Evolutionary conservation across 2,113 vertebrate genomes (phyloP).

Genomic region (Phoenicopterus ruber): DNA sequence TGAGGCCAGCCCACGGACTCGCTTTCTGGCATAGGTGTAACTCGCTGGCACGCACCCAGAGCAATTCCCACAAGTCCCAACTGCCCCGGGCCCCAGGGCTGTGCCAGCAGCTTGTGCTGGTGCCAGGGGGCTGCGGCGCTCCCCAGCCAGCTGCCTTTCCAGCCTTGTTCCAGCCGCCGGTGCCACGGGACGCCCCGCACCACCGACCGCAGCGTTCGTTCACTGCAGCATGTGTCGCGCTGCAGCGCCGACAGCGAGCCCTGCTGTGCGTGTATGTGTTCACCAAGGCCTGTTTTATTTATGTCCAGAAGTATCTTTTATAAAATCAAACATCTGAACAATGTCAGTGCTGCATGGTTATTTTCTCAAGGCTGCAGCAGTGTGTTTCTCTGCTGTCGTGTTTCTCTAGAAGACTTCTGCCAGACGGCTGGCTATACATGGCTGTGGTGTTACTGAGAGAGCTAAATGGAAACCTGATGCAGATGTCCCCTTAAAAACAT

Average conservation of each 20-base stretch:
- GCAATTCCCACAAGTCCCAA: neutral
- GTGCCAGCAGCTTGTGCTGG: neutral
- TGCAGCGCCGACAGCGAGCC: neutral
- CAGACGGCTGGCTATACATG: neutral
- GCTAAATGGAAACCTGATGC: neutral
- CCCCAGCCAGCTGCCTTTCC: neutral
- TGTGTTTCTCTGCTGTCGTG: neutral
- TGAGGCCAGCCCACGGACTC: neutral
- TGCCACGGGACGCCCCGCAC: accelerated
- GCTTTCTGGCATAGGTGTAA: neutral
- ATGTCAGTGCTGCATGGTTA: neutral
- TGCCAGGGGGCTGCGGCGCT: neutral
- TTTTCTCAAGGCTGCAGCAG: neutral
- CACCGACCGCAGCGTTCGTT: accelerated
- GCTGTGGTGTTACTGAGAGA: neutral
- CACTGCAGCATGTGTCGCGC: accelerated
- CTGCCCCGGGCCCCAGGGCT: neutral
- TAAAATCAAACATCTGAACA: neutral
- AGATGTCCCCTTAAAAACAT: neutral
- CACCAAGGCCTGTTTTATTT: neutral
- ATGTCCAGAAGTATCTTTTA: neutral
- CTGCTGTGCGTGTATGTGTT: neutral
- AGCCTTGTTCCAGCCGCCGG: accelerated
- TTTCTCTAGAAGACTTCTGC: neutral
- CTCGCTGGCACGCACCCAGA: neutral